Evolutionary conservation across 2,888 invertebrate genomes (phyloP).

Genomic region (Loripinus fragilis): DNA sequence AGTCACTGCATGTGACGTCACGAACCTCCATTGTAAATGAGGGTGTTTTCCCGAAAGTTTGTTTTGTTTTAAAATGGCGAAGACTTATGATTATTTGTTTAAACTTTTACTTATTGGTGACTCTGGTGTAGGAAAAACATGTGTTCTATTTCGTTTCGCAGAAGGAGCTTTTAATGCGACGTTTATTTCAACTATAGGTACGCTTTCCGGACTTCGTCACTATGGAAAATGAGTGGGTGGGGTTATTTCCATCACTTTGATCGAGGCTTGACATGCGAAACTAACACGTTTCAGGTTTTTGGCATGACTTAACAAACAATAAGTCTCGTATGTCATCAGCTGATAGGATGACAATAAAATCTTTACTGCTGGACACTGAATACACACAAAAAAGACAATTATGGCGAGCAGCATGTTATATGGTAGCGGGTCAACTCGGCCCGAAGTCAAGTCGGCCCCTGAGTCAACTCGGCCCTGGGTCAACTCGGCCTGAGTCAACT

Average conservation of each 20-base stretch:
- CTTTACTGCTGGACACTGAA: too few species aligned
- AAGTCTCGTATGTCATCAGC: too few species aligned
- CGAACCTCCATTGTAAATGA: slow-evolving; percentile 45
- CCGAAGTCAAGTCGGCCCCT: too few species aligned
- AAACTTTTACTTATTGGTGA: slow-evolving; percentile 82
- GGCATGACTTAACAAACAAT: too few species aligned
- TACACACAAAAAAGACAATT: too few species aligned
- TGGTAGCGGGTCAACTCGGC: too few species aligned
- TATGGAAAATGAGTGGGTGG: slow-evolving; percentile 38
- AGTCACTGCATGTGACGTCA: slow-evolving; percentile 19
- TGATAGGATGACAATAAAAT: too few species aligned
- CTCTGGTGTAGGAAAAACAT: slow-evolving; percentile 82
- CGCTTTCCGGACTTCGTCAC: slow-evolving; percentile 13
- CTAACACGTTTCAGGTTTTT: too few species aligned
- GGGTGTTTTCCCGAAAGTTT: slow-evolving; percentile 55
- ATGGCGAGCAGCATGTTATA: too few species aligned
- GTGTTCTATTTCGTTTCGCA: slow-evolving; percentile 81
- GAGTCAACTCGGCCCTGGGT: too few species aligned
- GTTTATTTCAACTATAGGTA: slow-evolving; percentile 84
- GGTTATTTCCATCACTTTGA: not conserved
- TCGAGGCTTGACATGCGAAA: too few species aligned
- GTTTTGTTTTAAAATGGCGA: slow-evolving; percentile 44
- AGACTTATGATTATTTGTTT: slow-evolving; percentile 80
- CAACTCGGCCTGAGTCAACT: too few species aligned
- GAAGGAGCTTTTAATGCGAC: slow-evolving; percentile 83